Conservation (phyloP, 2,797 vertebrate genomes). For the Pempheris klunzingeri region DNA sequence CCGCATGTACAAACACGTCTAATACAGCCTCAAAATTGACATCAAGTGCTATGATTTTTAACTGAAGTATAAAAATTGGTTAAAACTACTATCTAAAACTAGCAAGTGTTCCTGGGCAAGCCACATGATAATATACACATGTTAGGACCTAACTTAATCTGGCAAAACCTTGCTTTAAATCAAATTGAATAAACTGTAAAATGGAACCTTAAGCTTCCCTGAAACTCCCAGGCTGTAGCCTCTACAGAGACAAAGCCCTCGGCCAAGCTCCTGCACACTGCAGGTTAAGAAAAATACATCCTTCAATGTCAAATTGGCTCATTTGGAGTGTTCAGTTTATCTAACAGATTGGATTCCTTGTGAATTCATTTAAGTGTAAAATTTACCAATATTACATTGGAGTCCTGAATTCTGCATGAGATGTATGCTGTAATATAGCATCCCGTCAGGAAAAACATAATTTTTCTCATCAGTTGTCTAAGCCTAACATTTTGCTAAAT, state of each 20-base stretch:
- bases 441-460: not conserved
- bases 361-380: too few relatives aligned
- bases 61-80: not conserved
- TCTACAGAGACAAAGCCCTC: not conserved
- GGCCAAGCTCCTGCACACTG: not conserved
- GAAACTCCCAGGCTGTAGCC: not conserved
- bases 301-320: not conserved
- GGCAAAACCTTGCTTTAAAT: not conserved
- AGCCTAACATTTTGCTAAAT: not conserved
- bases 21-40: not conserved
- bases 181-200: slow-evolving; percentile 9
- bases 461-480: not conserved
- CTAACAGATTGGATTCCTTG: not conserved
- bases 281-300: not conserved
- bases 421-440: not conserved
- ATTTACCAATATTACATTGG: not conserved
- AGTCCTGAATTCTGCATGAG: not conserved
- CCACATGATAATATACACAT: not conserved
- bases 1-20: not conserved
- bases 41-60: not conserved
- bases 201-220: slow-evolving; percentile 1
- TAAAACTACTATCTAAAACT: not conserved
- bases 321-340: slow-evolving; percentile 2
- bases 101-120: not conserved
- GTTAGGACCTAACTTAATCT: not conserved